Percentiles rank a stretch among this genome's conserved stretches.
Evolutionary conservation across 2,113 vertebrate genomes (phyloP).

Genomic region (Merops nubicus): DNA sequence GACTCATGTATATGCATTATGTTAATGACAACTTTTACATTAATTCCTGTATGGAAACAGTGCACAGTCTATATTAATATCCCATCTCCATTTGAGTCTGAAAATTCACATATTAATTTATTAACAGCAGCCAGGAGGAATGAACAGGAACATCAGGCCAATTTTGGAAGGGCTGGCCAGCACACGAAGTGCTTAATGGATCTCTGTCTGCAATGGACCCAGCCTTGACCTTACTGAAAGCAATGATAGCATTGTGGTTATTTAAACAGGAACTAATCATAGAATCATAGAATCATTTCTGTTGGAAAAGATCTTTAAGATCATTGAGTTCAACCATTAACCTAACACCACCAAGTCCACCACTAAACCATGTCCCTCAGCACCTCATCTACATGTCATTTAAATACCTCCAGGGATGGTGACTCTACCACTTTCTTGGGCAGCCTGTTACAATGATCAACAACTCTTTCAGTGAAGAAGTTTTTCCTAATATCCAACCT

Average conservation of each 20-base stretch:
- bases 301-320: too few species aligned
- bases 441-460: too few species aligned
- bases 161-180: neutral
- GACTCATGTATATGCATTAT: constrained; percentile 54
- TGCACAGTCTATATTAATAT: constrained; percentile 1
- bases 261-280: neutral
- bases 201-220: neutral
- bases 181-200: neutral
- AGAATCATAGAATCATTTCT: too few species aligned
- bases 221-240: neutral
- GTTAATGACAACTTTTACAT: constrained; percentile 57
- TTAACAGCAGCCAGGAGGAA: constrained; percentile 36
- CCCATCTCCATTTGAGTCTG: neutral
- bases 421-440: too few species aligned
- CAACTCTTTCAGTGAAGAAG: too few species aligned
- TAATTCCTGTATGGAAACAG: constrained; percentile 14
- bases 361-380: too few species aligned
- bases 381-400: too few species aligned
- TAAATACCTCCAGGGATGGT: too few species aligned
- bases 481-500: too few species aligned
- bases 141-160: neutral
- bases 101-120: constrained; percentile 43
- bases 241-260: neutral
- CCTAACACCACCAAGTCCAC: too few species aligned
- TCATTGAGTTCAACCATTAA: too few species aligned